phyloP scores from a whole-genome alignment of 2,113 vertebrate species.

The Nycticorax nycticorax region DNA sequence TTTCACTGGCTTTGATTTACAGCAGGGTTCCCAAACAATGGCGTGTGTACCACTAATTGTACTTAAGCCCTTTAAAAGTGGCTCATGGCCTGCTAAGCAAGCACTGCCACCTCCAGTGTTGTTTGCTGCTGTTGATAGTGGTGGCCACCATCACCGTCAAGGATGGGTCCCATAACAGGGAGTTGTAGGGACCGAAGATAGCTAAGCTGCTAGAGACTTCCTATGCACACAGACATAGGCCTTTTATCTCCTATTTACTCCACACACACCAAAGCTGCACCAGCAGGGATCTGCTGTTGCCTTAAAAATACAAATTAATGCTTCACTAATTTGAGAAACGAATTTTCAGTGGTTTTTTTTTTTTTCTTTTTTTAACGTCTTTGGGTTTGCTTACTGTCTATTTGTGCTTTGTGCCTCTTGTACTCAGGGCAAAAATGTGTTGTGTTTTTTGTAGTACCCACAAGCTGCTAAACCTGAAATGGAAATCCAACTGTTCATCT shows the following conservation, averaged over 20 bases:
- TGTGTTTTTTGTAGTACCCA: not conserved
- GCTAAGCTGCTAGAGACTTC: not conserved
- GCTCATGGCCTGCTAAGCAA: not conserved
- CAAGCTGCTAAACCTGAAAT: not conserved
- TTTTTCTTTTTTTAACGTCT: not conserved
- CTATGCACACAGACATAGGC: not conserved
- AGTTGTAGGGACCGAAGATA: not conserved
- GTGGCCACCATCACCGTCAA: not conserved
- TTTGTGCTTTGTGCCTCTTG: not conserved
- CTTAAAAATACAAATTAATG: not conserved
- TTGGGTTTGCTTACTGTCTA: not conserved
- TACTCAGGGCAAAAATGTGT: not conserved
- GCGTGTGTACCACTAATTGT: not conserved
- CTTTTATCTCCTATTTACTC: not conserved
- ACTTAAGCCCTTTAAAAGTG: not conserved
- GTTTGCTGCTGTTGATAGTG: not conserved
- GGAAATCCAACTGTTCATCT: not conserved
- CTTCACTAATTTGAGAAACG: not conserved
- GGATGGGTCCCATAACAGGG: not conserved
- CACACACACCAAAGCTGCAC: not conserved
- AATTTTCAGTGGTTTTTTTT: not conserved
- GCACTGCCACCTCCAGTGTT: not conserved
- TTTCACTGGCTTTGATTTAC: not conserved
- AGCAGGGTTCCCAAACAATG: not conserved
- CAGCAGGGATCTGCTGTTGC: not conserved